Percentiles rank a stretch among this genome's conserved stretches.
These are phyloP conservation scores for Sylvietta virens DNA, from an alignment of 2,113 vertebrate genomes.

Conservation along the genomic window DNA sequence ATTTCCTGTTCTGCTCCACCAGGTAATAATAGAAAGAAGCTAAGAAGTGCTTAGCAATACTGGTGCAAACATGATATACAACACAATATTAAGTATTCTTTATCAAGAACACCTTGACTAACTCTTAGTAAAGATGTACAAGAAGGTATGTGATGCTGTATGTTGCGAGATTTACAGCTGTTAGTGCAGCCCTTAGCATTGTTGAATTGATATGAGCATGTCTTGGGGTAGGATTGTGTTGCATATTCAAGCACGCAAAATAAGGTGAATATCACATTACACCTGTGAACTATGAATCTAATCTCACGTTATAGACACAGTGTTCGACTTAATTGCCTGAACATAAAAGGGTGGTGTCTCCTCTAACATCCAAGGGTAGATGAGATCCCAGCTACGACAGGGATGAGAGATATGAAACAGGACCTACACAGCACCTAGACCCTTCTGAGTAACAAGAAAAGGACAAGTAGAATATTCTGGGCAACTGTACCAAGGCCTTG, in stretches of 20 bases:
- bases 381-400: neutral
- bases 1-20: neutral
- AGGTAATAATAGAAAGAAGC: neutral
- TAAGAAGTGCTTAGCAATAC: neutral
- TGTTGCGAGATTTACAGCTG: neutral
- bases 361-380: neutral
- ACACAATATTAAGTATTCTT: neutral
- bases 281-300: neutral
- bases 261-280: neutral
- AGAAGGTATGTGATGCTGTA: neutral
- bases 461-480: neutral
- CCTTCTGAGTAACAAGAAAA: neutral
- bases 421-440: neutral
- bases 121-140: neutral
- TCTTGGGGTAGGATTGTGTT: neutral
- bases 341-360: neutral
- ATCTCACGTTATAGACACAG: neutral
- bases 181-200: neutral
- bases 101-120: neutral
- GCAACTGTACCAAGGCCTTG: neutral
- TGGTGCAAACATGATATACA: neutral
- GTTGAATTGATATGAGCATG: fast-evolving
- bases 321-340: neutral
- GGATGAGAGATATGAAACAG: neutral
- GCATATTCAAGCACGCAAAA: neutral